Percentiles rank a stretch among this genome's conserved stretches.
Conservation (phyloP, 1,140 invertebrate genomes). For the Ceratina japonica region DNA sequence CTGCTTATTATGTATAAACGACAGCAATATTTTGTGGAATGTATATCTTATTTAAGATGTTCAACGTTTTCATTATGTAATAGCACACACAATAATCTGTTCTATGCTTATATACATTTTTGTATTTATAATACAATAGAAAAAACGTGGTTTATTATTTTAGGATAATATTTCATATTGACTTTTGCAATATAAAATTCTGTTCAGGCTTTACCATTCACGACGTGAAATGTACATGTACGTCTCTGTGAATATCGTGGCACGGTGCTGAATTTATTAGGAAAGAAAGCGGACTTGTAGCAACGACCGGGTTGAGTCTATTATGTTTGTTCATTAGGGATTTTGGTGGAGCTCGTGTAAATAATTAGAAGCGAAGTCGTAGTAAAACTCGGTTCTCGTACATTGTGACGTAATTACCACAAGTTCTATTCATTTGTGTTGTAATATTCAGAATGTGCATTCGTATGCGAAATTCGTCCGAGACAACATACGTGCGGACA, state of each 20-base stretch:
- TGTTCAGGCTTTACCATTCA: too few relatives aligned
- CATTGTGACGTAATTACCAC: conserved; percentile 7
- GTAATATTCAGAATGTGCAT: not conserved
- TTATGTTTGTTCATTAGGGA: conserved; percentile 4
- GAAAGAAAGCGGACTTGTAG: not conserved
- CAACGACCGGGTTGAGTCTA: not conserved
- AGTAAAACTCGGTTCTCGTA: not conserved
- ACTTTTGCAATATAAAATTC: too few relatives aligned
- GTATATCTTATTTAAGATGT: too few relatives aligned
- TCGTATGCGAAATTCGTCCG: not conserved
- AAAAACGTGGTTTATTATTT: not conserved
- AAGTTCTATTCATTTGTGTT: not conserved
- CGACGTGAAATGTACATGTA: not conserved
- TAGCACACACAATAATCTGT: too few relatives aligned
- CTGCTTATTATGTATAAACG: not conserved
- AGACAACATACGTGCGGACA: not conserved
- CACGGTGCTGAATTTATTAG: not conserved
- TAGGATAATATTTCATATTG: too few relatives aligned
- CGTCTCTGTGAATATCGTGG: not conserved
- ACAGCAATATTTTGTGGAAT: too few relatives aligned
- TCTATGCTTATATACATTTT: not conserved
- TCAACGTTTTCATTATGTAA: too few relatives aligned
- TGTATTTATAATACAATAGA: too few relatives aligned
- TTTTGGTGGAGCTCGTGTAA: not conserved
- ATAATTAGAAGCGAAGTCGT: conserved; percentile 15